phyloP scores from a whole-genome alignment of 2,113 vertebrate genomes.

The Arenaria interpres region DNA sequence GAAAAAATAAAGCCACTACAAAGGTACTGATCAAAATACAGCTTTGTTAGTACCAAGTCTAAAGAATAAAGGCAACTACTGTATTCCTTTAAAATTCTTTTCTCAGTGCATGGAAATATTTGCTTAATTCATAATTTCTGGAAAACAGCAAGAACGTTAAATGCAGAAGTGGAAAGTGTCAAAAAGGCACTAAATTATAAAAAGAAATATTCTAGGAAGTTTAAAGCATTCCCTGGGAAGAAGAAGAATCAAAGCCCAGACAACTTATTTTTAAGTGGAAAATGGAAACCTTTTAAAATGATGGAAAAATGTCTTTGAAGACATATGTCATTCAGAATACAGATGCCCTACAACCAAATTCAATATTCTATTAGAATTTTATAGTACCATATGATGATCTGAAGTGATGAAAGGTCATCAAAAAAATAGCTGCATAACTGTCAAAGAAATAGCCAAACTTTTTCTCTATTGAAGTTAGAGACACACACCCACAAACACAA shows the following conservation, averaged over 20 bases:
- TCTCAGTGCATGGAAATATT: neutral
- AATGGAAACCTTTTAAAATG: neutral
- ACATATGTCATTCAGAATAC: neutral
- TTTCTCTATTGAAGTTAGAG: neutral
- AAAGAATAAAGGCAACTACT: neutral
- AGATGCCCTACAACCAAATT: neutral
- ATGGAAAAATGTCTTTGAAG: neutral
- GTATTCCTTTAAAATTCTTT: neutral
- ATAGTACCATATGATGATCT: neutral
- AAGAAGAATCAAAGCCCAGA: neutral
- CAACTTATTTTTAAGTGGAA: neutral
- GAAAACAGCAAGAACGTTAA: neutral
- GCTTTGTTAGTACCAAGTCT: neutral
- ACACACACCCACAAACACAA: neutral
- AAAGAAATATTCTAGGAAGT: neutral
- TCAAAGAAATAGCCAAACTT: neutral
- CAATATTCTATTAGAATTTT: neutral
- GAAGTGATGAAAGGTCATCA: neutral
- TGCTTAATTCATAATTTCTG: neutral
- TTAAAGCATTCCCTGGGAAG: neutral
- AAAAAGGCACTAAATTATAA: neutral
- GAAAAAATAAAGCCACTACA: neutral
- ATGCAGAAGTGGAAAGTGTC: neutral
- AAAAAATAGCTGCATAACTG: neutral
- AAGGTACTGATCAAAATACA: constrained; percentile 8